Percentiles rank a stretch among this genome's conserved stretches.
These are phyloP conservation scores for Ditula angustiorana DNA, from an alignment of 2,888 invertebrate genomes.

Conservation along the genomic window DNA sequence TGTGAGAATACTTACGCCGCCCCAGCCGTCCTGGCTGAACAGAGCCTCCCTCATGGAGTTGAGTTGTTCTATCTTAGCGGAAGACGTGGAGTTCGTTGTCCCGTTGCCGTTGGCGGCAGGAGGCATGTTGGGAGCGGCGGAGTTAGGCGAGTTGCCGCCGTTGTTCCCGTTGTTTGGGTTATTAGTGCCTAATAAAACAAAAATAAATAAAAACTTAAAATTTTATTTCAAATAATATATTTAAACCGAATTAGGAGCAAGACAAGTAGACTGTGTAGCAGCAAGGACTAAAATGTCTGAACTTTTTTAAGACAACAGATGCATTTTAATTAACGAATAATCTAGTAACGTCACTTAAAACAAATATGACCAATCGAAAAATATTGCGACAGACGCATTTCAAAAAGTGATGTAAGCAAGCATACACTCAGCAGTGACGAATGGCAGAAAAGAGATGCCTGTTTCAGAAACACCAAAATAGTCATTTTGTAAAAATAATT, in stretches of 20 bases:
- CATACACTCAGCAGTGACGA: too few relatives aligned
- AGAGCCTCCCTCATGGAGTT: slow-evolving; percentile 96
- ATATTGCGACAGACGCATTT: neutral
- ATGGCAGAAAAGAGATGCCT: neutral
- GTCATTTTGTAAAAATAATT: too few relatives aligned
- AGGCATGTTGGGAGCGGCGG: slow-evolving; percentile 68
- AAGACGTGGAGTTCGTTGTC: slow-evolving; percentile 85
- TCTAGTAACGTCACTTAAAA: too few relatives aligned
- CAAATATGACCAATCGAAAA: neutral
- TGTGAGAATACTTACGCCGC: slow-evolving; percentile 88
- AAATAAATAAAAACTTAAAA: slow-evolving; percentile 23
- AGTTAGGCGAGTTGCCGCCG: slow-evolving; percentile 75
- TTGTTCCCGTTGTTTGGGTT: slow-evolving; percentile 72
- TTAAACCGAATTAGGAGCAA: too few relatives aligned
- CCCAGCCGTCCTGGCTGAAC: slow-evolving; percentile 97
- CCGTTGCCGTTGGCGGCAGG: slow-evolving; percentile 71
- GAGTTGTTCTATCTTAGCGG: slow-evolving; percentile 94
- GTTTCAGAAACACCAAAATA: neutral
- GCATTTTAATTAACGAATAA: too few relatives aligned
- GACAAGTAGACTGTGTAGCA: too few relatives aligned
- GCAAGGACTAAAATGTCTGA: too few relatives aligned
- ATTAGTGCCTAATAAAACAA: slow-evolving; percentile 65
- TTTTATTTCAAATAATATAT: slow-evolving; percentile 13
- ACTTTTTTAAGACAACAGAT: too few relatives aligned
- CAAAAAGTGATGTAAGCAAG: neutral